phyloP scores from a whole-genome alignment of 1,140 invertebrate species.

The Tetragnatha versicolor region DNA sequence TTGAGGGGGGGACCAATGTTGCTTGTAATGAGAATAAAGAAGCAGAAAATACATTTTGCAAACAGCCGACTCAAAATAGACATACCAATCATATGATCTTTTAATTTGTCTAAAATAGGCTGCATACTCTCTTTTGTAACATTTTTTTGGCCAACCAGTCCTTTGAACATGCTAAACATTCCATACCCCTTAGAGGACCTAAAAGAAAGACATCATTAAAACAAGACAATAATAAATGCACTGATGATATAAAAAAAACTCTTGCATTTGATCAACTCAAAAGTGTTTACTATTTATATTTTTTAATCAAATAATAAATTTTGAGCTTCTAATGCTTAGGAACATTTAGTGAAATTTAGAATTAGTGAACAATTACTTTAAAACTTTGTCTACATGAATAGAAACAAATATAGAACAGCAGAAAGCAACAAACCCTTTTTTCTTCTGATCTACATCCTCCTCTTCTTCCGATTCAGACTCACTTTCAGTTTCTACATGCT shows the following conservation, averaged over 20 bases:
- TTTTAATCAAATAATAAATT: conserved; percentile 12
- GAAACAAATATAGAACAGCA: no score
- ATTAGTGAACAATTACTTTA: no score
- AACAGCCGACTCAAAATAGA: not conserved
- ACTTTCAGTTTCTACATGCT: conserved; percentile 34
- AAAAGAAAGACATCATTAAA: not conserved
- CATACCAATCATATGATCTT: conserved; percentile 90
- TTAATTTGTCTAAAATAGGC: conserved; percentile 91
- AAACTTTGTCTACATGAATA: no score
- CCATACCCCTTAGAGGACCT: conserved; percentile 59
- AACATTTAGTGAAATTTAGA: no score
- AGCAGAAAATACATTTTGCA: no score
- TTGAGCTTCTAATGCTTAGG: no score
- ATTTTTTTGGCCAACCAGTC: conserved; percentile 83
- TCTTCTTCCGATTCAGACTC: conserved; percentile 57
- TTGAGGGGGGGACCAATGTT: no score
- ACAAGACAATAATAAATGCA: not conserved
- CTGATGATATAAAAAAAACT: conserved; percentile 40
- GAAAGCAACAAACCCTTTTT: conserved; percentile 29
- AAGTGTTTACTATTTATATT: not conserved
- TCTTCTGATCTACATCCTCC: conserved; percentile 49
- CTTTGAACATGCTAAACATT: conserved; percentile 68
- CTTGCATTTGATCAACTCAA: not conserved
- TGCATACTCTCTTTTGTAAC: conserved; percentile 72
- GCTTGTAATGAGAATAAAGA: no score